phyloP scores from a whole-genome alignment of 37 sponge, comb jelly and placozoan genomes.

The Amphimedon queenslandica region DNA sequence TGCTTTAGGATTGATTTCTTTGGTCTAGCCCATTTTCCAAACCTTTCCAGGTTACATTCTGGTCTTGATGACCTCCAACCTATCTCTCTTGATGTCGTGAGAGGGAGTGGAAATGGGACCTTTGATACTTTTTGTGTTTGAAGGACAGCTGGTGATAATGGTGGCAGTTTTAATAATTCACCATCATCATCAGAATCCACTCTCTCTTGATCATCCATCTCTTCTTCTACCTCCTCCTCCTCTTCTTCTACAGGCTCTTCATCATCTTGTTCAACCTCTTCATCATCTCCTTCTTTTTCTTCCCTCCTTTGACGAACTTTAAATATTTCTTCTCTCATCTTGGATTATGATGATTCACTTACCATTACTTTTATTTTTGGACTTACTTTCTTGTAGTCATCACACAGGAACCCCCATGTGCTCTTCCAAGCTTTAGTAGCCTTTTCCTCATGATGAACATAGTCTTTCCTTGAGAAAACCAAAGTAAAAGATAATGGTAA shows the following conservation, averaged over 20 bases:
- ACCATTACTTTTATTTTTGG: background rate
- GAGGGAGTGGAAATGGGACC: background rate
- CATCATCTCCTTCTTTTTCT: too few species aligned
- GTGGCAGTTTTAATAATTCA: too few species aligned
- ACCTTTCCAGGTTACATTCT: constrained; percentile 53
- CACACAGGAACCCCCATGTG: constrained; percentile 73
- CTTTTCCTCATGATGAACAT: constrained; percentile 57
- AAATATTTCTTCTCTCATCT: too few species aligned
- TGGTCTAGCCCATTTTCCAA: constrained; percentile 64
- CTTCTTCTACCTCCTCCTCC: too few species aligned
- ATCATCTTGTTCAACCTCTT: too few species aligned
- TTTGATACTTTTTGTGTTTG: background rate
- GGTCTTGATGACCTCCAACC: constrained; percentile 64
- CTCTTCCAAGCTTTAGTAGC: constrained; percentile 48
- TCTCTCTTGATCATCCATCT: too few species aligned
- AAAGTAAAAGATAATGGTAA: too few species aligned
- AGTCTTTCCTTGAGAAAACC: constrained; percentile 72
- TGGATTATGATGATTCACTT: background rate
- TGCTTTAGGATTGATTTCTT: constrained; percentile 64
- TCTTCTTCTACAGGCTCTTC: too few species aligned
- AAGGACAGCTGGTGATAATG: too few species aligned
- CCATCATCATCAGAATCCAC: too few species aligned
- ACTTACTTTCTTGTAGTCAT: constrained; percentile 50
- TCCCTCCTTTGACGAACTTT: too few species aligned
- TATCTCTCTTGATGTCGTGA: constrained; percentile 56